Evolutionary conservation across 2,797 vertebrate species (phyloP).

Genomic region (Sciurus vulgaris): DNA sequence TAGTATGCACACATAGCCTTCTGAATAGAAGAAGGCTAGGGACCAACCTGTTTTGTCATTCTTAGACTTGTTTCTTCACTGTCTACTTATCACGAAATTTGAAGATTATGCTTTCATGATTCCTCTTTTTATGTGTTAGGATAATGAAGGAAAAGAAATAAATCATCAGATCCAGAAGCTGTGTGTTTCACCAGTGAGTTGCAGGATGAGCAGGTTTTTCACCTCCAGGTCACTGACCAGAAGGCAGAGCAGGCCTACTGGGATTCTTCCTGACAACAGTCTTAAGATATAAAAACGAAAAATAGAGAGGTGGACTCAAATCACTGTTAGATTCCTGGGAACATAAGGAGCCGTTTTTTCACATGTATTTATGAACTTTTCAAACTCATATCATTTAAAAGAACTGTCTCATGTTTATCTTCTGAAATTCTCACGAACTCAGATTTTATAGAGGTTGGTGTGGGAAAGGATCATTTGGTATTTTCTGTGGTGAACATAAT

Average conservation of each 20-base stretch:
- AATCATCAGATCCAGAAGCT: not conserved
- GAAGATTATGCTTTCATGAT: slow-evolving; percentile 32
- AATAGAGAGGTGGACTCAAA: not conserved
- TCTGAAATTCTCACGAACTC: not conserved
- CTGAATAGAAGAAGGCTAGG: not conserved
- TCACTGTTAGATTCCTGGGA: not conserved
- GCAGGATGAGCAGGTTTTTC: not conserved
- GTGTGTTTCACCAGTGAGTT: not conserved
- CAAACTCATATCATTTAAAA: not conserved
- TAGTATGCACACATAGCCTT: not conserved
- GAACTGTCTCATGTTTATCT: not conserved
- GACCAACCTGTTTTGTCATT: not conserved
- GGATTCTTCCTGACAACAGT: not conserved
- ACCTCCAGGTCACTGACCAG: not conserved
- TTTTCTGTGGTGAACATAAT: not conserved
- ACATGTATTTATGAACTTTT: not conserved
- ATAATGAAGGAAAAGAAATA: not conserved
- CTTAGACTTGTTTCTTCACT: not conserved
- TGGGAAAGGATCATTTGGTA: not conserved
- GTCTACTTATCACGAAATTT: not conserved
- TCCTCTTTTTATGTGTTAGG: slow-evolving; percentile 44
- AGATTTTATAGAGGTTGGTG: not conserved
- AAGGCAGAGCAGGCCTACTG: not conserved
- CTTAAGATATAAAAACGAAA: slow-evolving; percentile 1
- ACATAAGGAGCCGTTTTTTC: not conserved